These are phyloP conservation scores for Spizella passerina DNA, from an alignment of 2,797 vertebrate species.

Conservation along the genomic window DNA sequence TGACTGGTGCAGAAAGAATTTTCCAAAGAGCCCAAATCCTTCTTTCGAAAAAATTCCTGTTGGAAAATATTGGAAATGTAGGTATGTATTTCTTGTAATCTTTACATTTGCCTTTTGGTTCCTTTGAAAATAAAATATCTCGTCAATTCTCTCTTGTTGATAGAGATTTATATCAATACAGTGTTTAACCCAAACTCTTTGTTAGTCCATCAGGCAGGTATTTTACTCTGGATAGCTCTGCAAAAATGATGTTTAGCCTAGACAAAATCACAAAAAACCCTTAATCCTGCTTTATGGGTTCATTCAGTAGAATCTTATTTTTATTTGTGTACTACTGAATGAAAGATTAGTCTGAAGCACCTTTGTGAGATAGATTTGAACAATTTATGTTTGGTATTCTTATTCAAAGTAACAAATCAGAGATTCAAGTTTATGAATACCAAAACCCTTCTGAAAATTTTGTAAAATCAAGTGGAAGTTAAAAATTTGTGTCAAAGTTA, in stretches of 20 bases:
- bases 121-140: neutral
- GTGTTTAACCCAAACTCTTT: neutral
- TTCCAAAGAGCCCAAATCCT: slow-evolving; percentile 91
- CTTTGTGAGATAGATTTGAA: neutral
- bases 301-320: neutral
- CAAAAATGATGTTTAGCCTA: neutral
- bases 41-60: slow-evolving; percentile 91
- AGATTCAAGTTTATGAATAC: neutral
- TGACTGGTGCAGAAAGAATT: slow-evolving; percentile 97
- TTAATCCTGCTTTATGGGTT: neutral
- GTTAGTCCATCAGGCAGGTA: neutral
- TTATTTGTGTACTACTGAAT: neutral
- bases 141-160: neutral
- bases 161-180: neutral
- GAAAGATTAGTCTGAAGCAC: neutral
- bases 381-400: neutral
- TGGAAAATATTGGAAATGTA: slow-evolving; percentile 94
- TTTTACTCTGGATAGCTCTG: neutral
- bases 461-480: neutral
- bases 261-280: neutral
- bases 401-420: neutral
- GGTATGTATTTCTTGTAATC: slow-evolving; percentile 74
- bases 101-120: neutral
- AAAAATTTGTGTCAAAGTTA: neutral
- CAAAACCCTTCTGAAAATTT: neutral